phyloP scores from a whole-genome alignment of 2,113 vertebrate genomes.

The Gymnorhina tibicen region DNA sequence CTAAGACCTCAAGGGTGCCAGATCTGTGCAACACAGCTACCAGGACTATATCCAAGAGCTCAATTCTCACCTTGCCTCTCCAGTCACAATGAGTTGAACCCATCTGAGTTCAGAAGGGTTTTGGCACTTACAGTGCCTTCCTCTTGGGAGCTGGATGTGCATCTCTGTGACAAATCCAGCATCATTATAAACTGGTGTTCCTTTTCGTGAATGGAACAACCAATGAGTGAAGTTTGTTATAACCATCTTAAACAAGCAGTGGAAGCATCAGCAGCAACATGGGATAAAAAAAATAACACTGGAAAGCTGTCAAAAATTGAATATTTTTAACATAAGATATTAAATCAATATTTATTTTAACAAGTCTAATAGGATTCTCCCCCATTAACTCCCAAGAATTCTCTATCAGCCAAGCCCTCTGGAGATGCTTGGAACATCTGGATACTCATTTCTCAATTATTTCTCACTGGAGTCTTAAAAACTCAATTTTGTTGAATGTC shows the following conservation, averaged over 20 bases:
- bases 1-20: not conserved
- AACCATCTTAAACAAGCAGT: not conserved
- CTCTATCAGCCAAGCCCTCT: not conserved
- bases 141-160: not conserved
- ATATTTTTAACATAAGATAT: not conserved
- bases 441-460: not conserved
- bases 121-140: not conserved
- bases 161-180: not conserved
- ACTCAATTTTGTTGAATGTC: not conserved
- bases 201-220: rapidly evolving
- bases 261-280: not conserved
- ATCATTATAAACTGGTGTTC: not conserved
- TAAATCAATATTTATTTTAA: slow-evolving; percentile 9
- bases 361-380: not conserved
- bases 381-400: not conserved
- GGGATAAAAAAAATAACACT: not conserved
- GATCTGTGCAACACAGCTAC: not conserved
- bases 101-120: not conserved
- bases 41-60: not conserved
- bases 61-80: not conserved
- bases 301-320: not conserved
- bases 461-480: slow-evolving; percentile 5
- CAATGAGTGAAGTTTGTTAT: not conserved
- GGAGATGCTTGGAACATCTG: not conserved
- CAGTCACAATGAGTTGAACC: not conserved